Evolutionary conservation across 2,797 vertebrate genomes (phyloP), one percentile per base, ranked within the genome.

Genomic region (Remorina albescens): DNA sequence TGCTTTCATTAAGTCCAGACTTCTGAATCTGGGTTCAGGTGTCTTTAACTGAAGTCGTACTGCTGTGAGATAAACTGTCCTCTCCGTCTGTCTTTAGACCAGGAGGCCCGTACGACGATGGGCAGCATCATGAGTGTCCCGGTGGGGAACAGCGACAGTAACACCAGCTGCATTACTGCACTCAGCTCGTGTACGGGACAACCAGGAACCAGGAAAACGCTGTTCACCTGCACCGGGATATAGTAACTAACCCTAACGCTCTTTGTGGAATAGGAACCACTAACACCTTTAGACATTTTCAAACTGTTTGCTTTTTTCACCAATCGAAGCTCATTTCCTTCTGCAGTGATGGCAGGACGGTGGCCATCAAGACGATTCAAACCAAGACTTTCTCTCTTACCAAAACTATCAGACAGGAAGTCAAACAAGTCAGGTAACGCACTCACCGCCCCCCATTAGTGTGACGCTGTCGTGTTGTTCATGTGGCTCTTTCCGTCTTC

Each of bases 361-460:
- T 96, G 42, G 95, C 96, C 56, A 93, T 96, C 82, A 97, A 96
- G 87, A 96, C 77, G 91, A 95, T 96, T 36, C 93, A 80, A 56
- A 96, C 94, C 5, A 96, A 94, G 75, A 77, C 86, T 0, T 96
- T 96, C 74, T 91, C 87, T 0, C 73, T 97, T 26, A 95, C 95
- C 60, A 96, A 95, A 87, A 90, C 91, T 32, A 94, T 96, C 88
- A 88, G 93, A 47, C 94, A 92, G 80, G 96, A 97, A 86, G 95
- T 96, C 71, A 96, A 96, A 67, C 94, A 96, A 94, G 89, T 96
- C 71, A 95, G 96, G 95, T 97, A 86, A 61, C 8, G 23, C 23
- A 34, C n/a, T 47, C 54, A 0, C 5, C 41, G 2, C 15, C 39
- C 2, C 30, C 10, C 1, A 6, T 25, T 2, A 26, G 10, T 8